Conservation (phyloP, 1,140 invertebrate genomes). For the Drosophila rhopaloa region DNA sequence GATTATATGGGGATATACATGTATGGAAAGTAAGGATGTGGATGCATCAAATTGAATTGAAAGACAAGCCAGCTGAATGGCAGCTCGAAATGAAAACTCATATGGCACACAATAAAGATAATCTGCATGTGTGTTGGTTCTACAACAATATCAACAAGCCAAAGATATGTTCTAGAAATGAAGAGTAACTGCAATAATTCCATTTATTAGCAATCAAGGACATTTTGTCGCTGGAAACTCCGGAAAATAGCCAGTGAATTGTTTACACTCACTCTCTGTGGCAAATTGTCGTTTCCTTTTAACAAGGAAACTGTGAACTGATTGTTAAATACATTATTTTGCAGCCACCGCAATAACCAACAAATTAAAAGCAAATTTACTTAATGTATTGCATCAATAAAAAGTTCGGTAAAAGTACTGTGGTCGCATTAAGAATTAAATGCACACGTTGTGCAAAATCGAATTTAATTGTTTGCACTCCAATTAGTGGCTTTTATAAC, state of each 20-base stretch:
- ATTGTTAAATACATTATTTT: constrained; percentile 31
- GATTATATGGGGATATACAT: constrained; percentile 8
- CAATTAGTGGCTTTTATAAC: constrained; percentile 10
- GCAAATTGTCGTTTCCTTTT: constrained; percentile 7
- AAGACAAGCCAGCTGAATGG: constrained; percentile 29
- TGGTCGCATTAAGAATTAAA: constrained; percentile 25
- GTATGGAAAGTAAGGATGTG: constrained; percentile 1
- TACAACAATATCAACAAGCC: constrained; percentile 39
- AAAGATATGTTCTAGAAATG: constrained; percentile 23
- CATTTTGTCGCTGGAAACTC: constrained; percentile 10
- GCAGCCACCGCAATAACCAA: constrained; percentile 22
- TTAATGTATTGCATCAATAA: constrained; percentile 27
- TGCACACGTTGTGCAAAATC: constrained; percentile 9
- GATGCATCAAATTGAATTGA: constrained; percentile 52
- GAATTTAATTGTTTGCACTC: constrained; percentile 14
- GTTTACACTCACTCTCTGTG: constrained; percentile 9
- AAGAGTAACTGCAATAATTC: constrained; percentile 30
- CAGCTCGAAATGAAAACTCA: constrained; percentile 36
- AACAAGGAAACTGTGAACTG: constrained; percentile 11
- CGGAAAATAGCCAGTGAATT: constrained; percentile 14
- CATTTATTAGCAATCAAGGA: constrained; percentile 27
- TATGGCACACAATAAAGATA: constrained; percentile 14
- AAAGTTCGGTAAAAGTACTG: constrained; percentile 13
- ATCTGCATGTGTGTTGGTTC: constrained; percentile 11
- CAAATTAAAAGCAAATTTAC: constrained; percentile 42